Conservation (phyloP, 2,113 vertebrate genomes). For the Todiramphus chloris region DNA sequence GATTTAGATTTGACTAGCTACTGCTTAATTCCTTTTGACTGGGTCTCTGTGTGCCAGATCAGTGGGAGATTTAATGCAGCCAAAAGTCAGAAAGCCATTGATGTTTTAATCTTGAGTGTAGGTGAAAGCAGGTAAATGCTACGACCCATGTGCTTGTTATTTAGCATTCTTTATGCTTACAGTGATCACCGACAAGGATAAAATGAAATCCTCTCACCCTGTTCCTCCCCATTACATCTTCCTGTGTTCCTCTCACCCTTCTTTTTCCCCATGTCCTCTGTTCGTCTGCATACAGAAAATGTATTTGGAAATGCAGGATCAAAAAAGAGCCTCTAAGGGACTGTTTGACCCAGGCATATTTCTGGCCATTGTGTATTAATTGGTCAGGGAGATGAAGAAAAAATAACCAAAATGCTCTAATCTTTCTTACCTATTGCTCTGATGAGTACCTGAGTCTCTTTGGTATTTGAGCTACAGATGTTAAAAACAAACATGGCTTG, state of each 20-base stretch:
- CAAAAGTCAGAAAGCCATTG: background rate
- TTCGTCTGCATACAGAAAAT: background rate
- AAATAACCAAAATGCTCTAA: background rate
- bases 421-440: background rate
- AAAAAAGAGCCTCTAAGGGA: background rate
- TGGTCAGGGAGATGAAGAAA: background rate
- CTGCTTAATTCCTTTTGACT: background rate
- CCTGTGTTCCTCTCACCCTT: background rate
- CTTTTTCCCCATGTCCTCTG: background rate
- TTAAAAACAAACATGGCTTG: background rate
- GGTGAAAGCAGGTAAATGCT: background rate
- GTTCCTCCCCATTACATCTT: background rate
- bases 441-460: background rate
- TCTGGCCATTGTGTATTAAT: background rate
- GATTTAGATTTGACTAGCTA: background rate
- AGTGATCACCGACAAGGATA: background rate
- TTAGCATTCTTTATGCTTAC: background rate
- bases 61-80: background rate
- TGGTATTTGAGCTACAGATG: background rate
- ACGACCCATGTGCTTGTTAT: accelerated
- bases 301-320: background rate
- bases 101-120: background rate
- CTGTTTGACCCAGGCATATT: background rate
- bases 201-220: background rate
- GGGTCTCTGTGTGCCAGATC: background rate